These are phyloP conservation scores for Spongilla lacustris DNA, from an alignment of 37 sponge, comb jelly and placozoan species.

Conservation along the genomic window DNA sequence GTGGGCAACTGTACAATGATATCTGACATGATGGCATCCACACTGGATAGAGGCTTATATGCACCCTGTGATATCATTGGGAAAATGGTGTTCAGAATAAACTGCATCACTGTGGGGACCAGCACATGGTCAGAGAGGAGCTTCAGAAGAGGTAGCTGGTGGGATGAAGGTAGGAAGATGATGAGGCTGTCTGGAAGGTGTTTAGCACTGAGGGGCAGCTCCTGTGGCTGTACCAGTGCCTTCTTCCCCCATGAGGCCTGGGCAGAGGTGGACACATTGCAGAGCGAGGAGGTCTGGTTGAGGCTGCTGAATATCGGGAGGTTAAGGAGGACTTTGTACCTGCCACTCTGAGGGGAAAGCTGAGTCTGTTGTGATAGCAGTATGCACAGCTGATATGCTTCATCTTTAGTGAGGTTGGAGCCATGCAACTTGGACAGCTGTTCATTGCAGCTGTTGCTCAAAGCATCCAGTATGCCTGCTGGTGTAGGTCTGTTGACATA, in stretches of 20 bases:
- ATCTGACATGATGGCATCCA: constrained; percentile 26
- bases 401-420: neutral
- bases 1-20: neutral
- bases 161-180: neutral
- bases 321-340: neutral
- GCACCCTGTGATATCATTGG: constrained; percentile 12
- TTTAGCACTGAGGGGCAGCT: neutral
- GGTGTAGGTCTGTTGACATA: constrained; percentile 10
- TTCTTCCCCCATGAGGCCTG: neutral
- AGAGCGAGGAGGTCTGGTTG: neutral
- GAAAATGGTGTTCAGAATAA: constrained; percentile 4
- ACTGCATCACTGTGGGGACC: neutral
- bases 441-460: neutral
- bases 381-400: constrained; percentile 7
- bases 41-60: neutral
- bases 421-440: neutral
- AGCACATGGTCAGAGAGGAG: neutral
- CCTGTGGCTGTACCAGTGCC: constrained; percentile 15
- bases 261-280: neutral
- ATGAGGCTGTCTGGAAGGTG: neutral
- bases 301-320: constrained; percentile 11
- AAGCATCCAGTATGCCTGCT: constrained; percentile 27
- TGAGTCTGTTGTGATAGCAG: neutral
- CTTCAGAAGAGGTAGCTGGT: constrained; percentile 9
- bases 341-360: neutral